Evolutionary conservation across 2,797 vertebrate genomes (phyloP), one percentile per base, ranked within the genome.

Genomic region (Graptemys geographica): DNA sequence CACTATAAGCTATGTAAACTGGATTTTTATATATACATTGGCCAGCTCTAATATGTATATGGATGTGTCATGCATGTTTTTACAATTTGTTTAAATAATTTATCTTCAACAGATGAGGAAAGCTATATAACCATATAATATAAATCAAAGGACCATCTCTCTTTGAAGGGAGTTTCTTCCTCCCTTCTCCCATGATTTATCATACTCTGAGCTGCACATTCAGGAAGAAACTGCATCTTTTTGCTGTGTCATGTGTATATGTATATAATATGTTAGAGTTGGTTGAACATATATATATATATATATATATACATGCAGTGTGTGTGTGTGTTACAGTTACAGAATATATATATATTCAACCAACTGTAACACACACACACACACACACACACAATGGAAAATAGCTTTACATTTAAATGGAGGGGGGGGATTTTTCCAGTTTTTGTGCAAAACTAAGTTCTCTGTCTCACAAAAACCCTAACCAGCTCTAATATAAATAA

Each of bases 71-170:
- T 5, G 1, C 4, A 6, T n/a, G 8, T 25, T 27, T 11, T 44
- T 59, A 49, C 15, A 53, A 57, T 3, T 4, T 16, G 44, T 27
- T 31, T 12, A 51, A 74, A 5, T 11, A 2, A 1, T 4, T 69
- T 10, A 72, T n/a, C 57, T 52, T 47, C 51, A 44, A 55, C 2
- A 11, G 3, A 37, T 16, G 1, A 25, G 47, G 33, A 62, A 41
- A 12, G 21, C 53, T 49, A 2, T 1, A 2, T 2, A 31, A 9
- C 4, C 0, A 0, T 11, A 62, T 78, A 18, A 52, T 2, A 0
- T 1, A 5, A 7, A 33, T 27, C 49, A 1, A 5, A 65, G 62
- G 41, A 25, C 21, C 5, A 0, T 0, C 2, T 2, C 33, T 11
- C 62, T n/a, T 15, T 12, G 4, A 37, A 13, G 33, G 16, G 28